Conservation (phyloP, 2,113 vertebrate species). For the Catharus bicknelli region DNA sequence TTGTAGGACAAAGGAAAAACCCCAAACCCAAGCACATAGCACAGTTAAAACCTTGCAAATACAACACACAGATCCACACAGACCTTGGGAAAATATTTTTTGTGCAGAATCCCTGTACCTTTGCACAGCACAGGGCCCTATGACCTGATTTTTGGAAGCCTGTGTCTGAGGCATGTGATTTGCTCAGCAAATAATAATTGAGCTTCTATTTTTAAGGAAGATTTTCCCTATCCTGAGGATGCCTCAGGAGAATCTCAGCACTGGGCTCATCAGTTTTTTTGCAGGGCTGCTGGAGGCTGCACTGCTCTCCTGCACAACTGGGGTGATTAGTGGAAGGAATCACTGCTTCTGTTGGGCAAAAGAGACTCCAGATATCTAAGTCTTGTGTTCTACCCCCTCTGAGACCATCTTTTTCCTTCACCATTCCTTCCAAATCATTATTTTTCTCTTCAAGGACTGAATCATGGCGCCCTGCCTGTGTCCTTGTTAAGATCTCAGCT, state of each 20-base stretch:
- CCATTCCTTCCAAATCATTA: conserved; percentile 1
- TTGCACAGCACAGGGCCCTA: not conserved
- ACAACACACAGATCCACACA: not conserved
- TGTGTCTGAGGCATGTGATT: rapidly evolving
- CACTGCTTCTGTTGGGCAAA: conserved; percentile 16
- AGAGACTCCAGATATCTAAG: not conserved
- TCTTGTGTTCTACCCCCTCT: not conserved
- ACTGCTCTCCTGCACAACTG: not conserved
- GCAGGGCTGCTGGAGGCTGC: not conserved
- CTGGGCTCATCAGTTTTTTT: not conserved
- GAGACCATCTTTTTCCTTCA: not conserved
- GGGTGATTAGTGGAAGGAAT: not conserved
- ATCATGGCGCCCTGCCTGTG: not conserved
- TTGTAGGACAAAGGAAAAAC: not conserved
- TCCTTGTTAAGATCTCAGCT: conserved; percentile 60
- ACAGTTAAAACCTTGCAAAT: not conserved
- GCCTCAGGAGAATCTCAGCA: not conserved
- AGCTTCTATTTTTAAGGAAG: not conserved
- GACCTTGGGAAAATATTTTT: not conserved
- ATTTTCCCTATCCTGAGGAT: not conserved
- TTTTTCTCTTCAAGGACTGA: conserved; percentile 55
- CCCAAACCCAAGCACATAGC: not conserved
- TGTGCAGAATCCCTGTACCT: not conserved
- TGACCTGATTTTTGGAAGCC: not conserved
- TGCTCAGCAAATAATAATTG: not conserved